phyloP scores from a whole-genome alignment of 2,888 invertebrate genomes.

The Myopa tessellatipennis region DNA sequence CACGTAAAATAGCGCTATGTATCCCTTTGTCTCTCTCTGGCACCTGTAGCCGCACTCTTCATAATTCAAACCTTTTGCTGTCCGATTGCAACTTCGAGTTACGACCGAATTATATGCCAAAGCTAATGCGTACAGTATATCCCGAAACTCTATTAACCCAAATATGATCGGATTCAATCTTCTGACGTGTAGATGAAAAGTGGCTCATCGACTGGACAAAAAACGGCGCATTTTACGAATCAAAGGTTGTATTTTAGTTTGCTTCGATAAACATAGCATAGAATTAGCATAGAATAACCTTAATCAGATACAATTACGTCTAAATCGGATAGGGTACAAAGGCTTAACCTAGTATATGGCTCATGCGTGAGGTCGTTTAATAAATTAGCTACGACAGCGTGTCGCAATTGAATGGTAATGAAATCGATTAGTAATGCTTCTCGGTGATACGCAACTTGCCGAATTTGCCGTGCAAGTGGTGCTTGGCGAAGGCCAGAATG shows the following conservation, averaged over 20 bases:
- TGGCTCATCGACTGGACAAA: too few species aligned
- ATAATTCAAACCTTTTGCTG: too few species aligned
- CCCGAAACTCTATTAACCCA: too few species aligned
- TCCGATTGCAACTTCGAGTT: too few species aligned
- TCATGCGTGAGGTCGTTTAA: slow-evolving; percentile 44
- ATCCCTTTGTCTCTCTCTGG: too few species aligned
- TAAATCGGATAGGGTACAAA: slow-evolving; percentile 1
- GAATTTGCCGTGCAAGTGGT: slow-evolving; percentile 63
- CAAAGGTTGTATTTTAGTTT: not conserved
- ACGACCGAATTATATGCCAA: too few species aligned
- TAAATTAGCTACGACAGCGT: slow-evolving; percentile 58
- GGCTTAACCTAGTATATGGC: not conserved
- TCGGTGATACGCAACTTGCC: slow-evolving; percentile 65
- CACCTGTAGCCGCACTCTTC: too few species aligned
- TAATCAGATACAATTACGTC: slow-evolving; percentile 6
- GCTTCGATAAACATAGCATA: not conserved
- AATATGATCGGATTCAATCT: too few species aligned
- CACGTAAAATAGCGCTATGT: too few species aligned
- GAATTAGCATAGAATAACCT: slow-evolving; percentile 3
- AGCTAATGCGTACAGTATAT: too few species aligned
- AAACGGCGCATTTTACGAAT: not conserved
- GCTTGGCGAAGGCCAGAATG: slow-evolving; percentile 61
- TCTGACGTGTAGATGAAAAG: too few species aligned
- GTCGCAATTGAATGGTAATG: slow-evolving; percentile 45
- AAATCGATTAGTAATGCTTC: slow-evolving; percentile 64